Base-by-base conservation (phyloP, 2,888 invertebrate species). In the Rugalucina vietnamica region DNA sequence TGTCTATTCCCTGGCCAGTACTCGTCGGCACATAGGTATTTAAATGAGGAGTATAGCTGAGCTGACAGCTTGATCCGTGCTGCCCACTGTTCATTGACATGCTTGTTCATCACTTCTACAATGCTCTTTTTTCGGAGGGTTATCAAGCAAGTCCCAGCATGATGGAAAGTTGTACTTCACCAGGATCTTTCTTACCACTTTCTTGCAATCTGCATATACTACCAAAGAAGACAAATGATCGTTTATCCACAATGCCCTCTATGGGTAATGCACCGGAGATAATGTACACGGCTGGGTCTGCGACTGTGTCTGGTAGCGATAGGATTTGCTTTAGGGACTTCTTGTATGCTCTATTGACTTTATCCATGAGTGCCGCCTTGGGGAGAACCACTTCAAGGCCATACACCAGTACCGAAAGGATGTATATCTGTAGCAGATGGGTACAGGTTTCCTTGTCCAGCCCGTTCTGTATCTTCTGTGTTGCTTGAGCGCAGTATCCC, bases 91-190 rank as follows among this genome's bases (percentile, higher is more conserved):
- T 29, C 24, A 24, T 60, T 60, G 12, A 60, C 60, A 4, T 60
- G 24, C 24, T 14, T 60, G 29, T 60, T 60, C 24, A 60, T 4
- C 60, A 60, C 27, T 60, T 27, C 14, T 60, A 24, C 60, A 60
- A 4, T 14, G 60, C 29, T 60, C 2, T 27, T 24, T 60, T 14
- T 24, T 27, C 14, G 12, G 18, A n/a, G 60, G 60, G 27, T 29
- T 60, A 60, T 60, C 60, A 24, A 60, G 24, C 24, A 60, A 60
- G 29, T 60, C 60, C 60, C 60, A 60, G 60, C 60, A 60, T 12
- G 27, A 60, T 5, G 60, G 60, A 12, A 60, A 29, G 24, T 60
- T 4, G 14, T 60, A 60, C 14, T 60, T 60, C 5, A 60, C 29
- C 4, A 60, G 60, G 8, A 60, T 4, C 24, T 27, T 27, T 29